Percentiles rank a stretch among this genome's conserved stretches.
Conservation (phyloP, 2,888 invertebrate species). For the Anorthoa munda region DNA sequence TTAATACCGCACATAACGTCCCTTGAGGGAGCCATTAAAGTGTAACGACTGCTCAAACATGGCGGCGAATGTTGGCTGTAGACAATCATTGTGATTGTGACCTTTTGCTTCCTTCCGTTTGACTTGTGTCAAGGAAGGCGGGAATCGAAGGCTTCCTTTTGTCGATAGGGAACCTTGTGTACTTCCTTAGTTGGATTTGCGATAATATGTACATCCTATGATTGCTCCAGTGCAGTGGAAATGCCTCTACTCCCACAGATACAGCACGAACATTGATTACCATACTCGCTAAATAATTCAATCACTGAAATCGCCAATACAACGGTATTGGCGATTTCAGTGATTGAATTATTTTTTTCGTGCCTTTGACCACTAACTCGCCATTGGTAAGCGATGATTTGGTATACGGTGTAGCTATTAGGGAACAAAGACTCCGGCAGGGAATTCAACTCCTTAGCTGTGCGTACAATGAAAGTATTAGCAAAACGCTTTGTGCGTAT, state of each 20-base stretch:
- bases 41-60: slow-evolving; percentile 25
- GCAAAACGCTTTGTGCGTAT: too few species aligned
- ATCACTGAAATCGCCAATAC: too few species aligned
- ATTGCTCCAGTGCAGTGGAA: neutral
- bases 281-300: too few species aligned
- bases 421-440: too few species aligned
- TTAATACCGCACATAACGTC: slow-evolving; percentile 25
- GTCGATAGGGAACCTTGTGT: slow-evolving; percentile 37
- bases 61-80: slow-evolving; percentile 12
- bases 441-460: too few species aligned
- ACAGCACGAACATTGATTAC: neutral
- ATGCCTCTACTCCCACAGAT: neutral
- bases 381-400: too few species aligned
- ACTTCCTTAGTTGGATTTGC: slow-evolving; percentile 20
- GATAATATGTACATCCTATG: neutral
- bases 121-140: slow-evolving; percentile 24
- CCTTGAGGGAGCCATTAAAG: slow-evolving; percentile 41
- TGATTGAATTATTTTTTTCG: too few species aligned
- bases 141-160: slow-evolving; percentile 42
- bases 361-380: too few species aligned
- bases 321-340: neutral
- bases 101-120: slow-evolving; percentile 40
- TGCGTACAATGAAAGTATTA: too few species aligned
- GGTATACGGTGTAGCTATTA: too few species aligned
- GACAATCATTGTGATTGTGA: slow-evolving; percentile 31